Evolutionary conservation across 2,888 invertebrate genomes (phyloP), one percentile per base, ranked within the genome.

Genomic region (Unio delphinus): DNA sequence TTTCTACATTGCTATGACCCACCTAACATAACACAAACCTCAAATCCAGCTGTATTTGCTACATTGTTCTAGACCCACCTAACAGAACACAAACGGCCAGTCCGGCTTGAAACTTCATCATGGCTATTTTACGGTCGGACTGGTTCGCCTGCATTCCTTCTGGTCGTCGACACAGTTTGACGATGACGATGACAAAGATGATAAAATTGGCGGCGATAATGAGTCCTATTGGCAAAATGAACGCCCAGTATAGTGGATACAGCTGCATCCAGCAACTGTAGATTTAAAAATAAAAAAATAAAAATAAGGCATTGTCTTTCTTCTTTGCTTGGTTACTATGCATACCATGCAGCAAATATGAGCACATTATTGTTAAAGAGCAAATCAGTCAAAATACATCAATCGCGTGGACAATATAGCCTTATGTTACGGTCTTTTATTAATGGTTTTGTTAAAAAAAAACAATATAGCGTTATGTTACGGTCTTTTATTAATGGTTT

Each of bases 141-240:
- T 92, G 73, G 59, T 82, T 80, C 20, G 82, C 84, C 0, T 92
- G 90, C 7, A 92, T 91, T 0, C 79, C 79, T 64, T 80, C 75
- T 55, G 80, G 69, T 61, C 67, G 61, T 7, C 72, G 74, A 20
- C 81, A 78, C 64, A 88, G 75, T 65, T 78, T 82, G 66, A 78
- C 74, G 28, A 85, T 73, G 20, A 88, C 85, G 69, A 86, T 60
- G 23, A 74, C 61, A 67, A 83, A 87, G 15, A 87, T 70, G 45
- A 83, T 70, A 17, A 80, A 62, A 70, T 87, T 87, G 23, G 78
- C 73, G 4, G 84, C 4, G 28, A 88, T 78, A 57, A 88, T 76
- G 11, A 84, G 60, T n/a, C 80, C 83, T 17, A 88, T 80, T 1
- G 88, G 89, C 4, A 88, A 65, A 23, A 84, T 70, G 71, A 88